Conservation (phyloP, 2,797 vertebrate genomes). For the Pampus argenteus region DNA sequence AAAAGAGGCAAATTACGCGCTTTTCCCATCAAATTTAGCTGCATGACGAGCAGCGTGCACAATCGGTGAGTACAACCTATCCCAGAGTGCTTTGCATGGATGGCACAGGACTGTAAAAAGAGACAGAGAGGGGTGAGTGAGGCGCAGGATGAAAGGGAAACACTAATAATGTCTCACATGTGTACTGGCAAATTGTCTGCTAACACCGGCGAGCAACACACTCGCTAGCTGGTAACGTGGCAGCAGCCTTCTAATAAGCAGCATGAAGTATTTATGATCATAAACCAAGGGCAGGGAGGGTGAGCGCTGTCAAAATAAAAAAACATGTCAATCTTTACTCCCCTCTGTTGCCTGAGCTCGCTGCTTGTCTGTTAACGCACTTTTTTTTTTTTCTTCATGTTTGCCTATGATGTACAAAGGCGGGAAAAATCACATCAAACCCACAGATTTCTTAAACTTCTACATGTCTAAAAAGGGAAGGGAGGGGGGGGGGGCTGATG, state of each 20-base stretch:
- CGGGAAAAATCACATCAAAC: constrained; percentile 81
- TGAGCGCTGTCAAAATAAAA: constrained; percentile 83
- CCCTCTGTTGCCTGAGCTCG: constrained; percentile 71
- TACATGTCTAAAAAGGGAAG: constrained; percentile 65
- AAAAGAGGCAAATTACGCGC: constrained; percentile 77
- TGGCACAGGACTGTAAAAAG: constrained; percentile 63
- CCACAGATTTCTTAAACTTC: constrained; percentile 73
- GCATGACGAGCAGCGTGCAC: constrained; percentile 69
- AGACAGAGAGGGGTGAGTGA: constrained; percentile 56
- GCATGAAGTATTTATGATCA: constrained; percentile 86
- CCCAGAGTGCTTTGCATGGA: constrained; percentile 75
- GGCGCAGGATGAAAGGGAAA: constrained; percentile 78
- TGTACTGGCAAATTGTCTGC: constrained; percentile 83
- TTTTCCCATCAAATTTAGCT: constrained; percentile 79
- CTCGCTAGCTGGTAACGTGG: constrained; percentile 63
- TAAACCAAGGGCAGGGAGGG: constrained; percentile 79
- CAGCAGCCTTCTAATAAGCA: constrained; percentile 81
- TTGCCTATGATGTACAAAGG: constrained; percentile 85
- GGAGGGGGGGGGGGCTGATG: constrained; percentile 26
- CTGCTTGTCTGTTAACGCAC: constrained; percentile 76
- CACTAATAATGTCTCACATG: constrained; percentile 82
- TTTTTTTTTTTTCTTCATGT: constrained; percentile 77
- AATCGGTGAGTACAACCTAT: constrained; percentile 65
- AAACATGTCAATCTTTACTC: constrained; percentile 84
- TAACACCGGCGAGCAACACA: constrained; percentile 70